Evolutionary conservation across 2,797 vertebrate species (phyloP), one percentile per base, ranked within the genome.

Genomic region (Enteromius thamalakanensis): DNA sequence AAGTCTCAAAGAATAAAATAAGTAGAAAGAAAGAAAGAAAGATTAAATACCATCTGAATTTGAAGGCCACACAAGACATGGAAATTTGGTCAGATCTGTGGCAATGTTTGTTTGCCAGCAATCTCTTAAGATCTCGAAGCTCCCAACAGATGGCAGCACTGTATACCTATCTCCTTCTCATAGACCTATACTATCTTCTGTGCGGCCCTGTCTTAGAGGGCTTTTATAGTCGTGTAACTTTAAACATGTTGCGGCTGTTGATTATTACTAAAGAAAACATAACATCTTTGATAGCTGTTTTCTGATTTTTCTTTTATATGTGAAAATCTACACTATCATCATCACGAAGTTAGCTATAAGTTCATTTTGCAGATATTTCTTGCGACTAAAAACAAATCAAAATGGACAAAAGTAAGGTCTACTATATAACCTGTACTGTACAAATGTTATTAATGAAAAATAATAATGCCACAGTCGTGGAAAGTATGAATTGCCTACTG

Each of bases 71-170:
- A 32, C 12, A 26, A 17, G 21, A 53, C 21, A 79, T 53, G 70
- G 19, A 40, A 17, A 34, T 32, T 53, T 40, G 4, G 29, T 21
- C 11, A 53, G 40, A 53, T 12, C 6, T 40, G 2, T 40, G 6
- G 6, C 11, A 4, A 37, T 60, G 53, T 58, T 58, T 34, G 21
- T 23, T 23, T 42, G 53, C 7, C 21, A 55, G 53, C 8, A 55
- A 2, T 42, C n/a, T 60, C 37, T 70, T 70, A 11, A 32, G 10
- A 58, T 42, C 79, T 67, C 19, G 2, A 60, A 17, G 17, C 53
- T 8, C 4, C 82, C 94, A 88, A 76, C 86, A 95, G 94, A 88
- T 91, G 90, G 93, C 92, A 92, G 92, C 91, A 93, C 51, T 87
- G 82, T 26, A 64, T 62, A 37, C 34, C 76, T 80, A 29, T n/a